Percentiles rank a stretch among this genome's conserved stretches.
phyloP scores from a whole-genome alignment of 2,797 vertebrate species.

The Siniperca undulata region DNA sequence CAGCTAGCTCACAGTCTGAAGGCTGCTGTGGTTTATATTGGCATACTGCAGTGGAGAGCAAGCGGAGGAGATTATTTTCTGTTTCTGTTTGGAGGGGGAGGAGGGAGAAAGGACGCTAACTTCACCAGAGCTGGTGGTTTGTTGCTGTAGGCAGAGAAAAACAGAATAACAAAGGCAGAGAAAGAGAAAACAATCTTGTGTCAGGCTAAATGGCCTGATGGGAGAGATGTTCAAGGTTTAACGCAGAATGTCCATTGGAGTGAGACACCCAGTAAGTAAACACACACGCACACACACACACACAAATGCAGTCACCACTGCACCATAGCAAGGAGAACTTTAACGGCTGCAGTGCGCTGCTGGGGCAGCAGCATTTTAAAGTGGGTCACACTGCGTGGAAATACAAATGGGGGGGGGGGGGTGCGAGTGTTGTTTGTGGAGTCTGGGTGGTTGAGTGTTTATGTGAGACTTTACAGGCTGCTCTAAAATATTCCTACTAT shows the following conservation, averaged over 20 bases:
- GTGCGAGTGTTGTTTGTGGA: conserved; percentile 51
- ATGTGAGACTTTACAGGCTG: conserved; percentile 35
- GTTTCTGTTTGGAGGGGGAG: conserved; percentile 35
- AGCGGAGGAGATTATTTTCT: conserved; percentile 53
- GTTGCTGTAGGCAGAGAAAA: conserved; percentile 37
- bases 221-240: conserved; percentile 63
- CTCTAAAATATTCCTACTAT: conserved; percentile 41
- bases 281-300: conserved; percentile 30
- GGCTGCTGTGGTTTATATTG: conserved; percentile 54
- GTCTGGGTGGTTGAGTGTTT: conserved; percentile 28
- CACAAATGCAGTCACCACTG: conserved; percentile 37
- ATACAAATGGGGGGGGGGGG: conserved; percentile 58
- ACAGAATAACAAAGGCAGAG: conserved; percentile 43
- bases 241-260: conserved; percentile 82
- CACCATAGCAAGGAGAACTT: conserved; percentile 49
- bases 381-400: conserved; percentile 78
- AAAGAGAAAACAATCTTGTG: conserved; percentile 36
- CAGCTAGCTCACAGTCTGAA: conserved; percentile 38
- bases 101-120: conserved; percentile 36
- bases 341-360: conserved; percentile 60
- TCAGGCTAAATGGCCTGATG: conserved; percentile 57
- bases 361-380: conserved; percentile 70
- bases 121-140: conserved; percentile 55
- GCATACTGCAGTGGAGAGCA: conserved; percentile 41
- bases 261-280: conserved; percentile 79